Evolutionary conservation across 2,113 vertebrate species (phyloP).

Genomic region (Festucalex cinctus): DNA sequence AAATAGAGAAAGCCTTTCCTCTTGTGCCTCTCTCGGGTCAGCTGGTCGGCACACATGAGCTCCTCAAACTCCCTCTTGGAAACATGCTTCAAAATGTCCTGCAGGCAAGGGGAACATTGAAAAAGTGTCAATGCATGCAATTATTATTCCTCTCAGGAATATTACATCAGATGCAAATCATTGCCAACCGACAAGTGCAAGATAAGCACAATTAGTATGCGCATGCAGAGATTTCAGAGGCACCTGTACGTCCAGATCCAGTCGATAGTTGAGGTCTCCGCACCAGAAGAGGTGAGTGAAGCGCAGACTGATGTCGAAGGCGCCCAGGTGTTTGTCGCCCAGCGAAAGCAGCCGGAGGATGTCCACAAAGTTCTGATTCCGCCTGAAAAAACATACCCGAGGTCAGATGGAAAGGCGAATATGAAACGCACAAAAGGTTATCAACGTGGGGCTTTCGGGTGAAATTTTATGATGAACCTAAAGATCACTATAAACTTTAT

Average conservation of each 20-base stretch:
- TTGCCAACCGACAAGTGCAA: not conserved
- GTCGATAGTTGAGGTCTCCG: slow-evolving; percentile 80
- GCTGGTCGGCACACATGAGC: slow-evolving; percentile 84
- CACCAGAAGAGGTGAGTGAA: slow-evolving; percentile 81
- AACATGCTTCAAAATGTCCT: slow-evolving; percentile 81
- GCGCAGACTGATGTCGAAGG: slow-evolving; percentile 77
- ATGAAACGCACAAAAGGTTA: not conserved
- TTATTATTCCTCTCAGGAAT: not conserved
- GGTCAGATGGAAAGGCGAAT: not conserved
- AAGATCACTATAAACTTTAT: not conserved
- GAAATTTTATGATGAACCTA: not conserved
- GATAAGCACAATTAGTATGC: not conserved
- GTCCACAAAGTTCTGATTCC: slow-evolving; percentile 80
- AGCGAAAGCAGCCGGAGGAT: slow-evolving; percentile 75
- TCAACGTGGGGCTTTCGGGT: too few relatives aligned
- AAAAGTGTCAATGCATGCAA: not conserved
- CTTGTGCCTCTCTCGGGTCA: slow-evolving; percentile 80
- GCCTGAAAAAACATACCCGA: slow-evolving; percentile 51
- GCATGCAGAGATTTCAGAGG: not conserved
- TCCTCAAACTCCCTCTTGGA: slow-evolving; percentile 80
- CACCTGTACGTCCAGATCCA: slow-evolving; percentile 78
- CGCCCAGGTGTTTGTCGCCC: slow-evolving; percentile 71
- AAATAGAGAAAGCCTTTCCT: slow-evolving; percentile 84
- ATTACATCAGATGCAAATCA: not conserved
- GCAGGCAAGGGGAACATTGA: slow-evolving; percentile 5